phyloP scores from a whole-genome alignment of 2,888 invertebrate genomes.

The Dryocosmus kuriphilus region DNA sequence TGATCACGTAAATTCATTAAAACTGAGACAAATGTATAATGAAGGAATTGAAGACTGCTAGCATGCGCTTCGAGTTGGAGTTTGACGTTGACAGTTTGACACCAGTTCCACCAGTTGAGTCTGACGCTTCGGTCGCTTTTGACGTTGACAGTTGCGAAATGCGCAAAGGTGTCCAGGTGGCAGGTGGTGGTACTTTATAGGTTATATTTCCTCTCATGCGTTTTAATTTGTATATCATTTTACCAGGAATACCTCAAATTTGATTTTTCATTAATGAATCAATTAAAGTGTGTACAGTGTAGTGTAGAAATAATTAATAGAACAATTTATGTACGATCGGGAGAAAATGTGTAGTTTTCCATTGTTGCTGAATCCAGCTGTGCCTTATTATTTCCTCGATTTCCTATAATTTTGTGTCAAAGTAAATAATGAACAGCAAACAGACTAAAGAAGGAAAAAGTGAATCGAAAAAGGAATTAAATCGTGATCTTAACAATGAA shows the following conservation, averaged over 20 bases:
- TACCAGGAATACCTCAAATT: neutral
- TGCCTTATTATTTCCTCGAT: neutral
- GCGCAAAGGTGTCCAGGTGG: neutral
- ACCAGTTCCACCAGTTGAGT: no score
- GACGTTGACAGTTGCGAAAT: neutral
- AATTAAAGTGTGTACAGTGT: neutral
- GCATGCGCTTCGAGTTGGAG: no score
- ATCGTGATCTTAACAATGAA: neutral
- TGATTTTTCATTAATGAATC: neutral
- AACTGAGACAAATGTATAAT: neutral
- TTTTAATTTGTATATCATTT: neutral
- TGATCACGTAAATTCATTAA: neutral
- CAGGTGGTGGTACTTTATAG: neutral
- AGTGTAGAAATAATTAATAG: neutral
- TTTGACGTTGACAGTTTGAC: no score
- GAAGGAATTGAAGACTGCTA: neutral
- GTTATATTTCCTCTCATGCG: neutral
- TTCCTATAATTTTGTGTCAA: neutral
- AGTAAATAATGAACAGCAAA: neutral
- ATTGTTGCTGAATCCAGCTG: neutral
- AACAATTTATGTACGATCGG: neutral
- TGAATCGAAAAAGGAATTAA: neutral
- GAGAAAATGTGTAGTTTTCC: neutral
- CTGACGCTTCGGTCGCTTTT: no score
- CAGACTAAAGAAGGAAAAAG: neutral